These are phyloP conservation scores for Scylla paramamosain DNA, from an alignment of 1,140 invertebrate genomes.

Conservation along the genomic window DNA sequence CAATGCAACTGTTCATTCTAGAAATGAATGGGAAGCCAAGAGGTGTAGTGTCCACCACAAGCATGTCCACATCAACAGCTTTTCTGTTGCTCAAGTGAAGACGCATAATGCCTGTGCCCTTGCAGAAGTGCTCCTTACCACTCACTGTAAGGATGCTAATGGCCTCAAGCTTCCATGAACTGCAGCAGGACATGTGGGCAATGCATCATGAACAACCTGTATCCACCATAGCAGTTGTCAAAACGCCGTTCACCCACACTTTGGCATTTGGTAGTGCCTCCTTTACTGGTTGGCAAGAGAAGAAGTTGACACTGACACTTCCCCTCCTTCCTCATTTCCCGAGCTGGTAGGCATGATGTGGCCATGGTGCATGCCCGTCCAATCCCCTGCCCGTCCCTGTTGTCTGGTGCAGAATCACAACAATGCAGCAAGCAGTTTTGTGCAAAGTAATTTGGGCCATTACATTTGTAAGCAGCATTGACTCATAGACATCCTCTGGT, in stretches of 20 bases:
- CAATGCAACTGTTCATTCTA: too few relatives aligned
- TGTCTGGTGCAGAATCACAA: too few relatives aligned
- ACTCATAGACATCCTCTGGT: background rate
- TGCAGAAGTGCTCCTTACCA: background rate
- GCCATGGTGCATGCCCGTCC: background rate
- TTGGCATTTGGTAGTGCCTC: background rate
- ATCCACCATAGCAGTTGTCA: background rate
- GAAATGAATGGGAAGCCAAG: too few relatives aligned
- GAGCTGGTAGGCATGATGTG: background rate
- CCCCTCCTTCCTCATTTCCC: conserved; percentile 30
- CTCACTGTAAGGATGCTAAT: conserved; percentile 18
- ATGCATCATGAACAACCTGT: conserved; percentile 26
- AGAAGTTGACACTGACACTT: conserved; percentile 8
- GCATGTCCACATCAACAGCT: too few relatives aligned
- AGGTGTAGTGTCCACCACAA: too few relatives aligned
- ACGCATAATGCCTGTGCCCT: background rate
- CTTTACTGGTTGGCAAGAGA: background rate
- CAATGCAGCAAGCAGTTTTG: background rate
- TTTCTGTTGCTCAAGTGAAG: background rate
- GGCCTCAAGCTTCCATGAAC: background rate
- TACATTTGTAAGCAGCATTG: background rate
- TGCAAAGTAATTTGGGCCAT: background rate
- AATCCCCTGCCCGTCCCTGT: background rate
- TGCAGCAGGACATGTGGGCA: background rate
- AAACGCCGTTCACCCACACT: background rate